Evolutionary conservation across 2,888 invertebrate species (phyloP).

Genomic region (Lasioglossum oenotherae): DNA sequence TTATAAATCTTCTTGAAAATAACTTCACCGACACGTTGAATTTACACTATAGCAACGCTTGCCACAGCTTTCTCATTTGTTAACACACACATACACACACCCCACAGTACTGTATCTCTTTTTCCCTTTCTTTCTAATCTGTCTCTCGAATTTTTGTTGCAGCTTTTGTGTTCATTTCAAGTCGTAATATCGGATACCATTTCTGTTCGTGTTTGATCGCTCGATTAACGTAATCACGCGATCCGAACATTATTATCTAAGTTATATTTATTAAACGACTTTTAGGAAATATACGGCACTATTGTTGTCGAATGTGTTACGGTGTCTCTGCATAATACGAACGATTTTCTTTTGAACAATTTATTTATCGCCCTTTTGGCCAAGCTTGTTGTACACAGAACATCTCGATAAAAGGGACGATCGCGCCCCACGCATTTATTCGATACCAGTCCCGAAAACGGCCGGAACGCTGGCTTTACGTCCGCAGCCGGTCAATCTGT

Average conservation of each 20-base stretch:
- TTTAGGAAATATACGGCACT: not conserved
- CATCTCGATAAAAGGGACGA: not conserved
- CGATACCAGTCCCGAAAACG: slow-evolving; percentile 1
- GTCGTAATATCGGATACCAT: not conserved
- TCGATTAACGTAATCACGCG: slow-evolving; percentile 4
- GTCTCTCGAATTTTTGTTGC: slow-evolving; percentile 24
- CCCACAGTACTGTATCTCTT: not conserved
- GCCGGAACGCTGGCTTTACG: not conserved
- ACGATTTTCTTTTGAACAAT: not conserved
- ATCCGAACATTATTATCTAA: not conserved
- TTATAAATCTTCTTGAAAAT: not conserved
- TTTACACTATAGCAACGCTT: not conserved
- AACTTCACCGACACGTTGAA: not conserved
- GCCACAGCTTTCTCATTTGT: not conserved
- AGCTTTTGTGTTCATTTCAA: slow-evolving; percentile 33
- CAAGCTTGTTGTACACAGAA: not conserved
- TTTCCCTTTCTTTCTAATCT: not conserved
- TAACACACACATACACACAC: not conserved
- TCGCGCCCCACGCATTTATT: not conserved
- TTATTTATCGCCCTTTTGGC: not conserved
- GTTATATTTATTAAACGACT: not conserved
- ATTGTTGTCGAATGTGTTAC: not conserved
- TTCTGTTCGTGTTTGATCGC: not conserved
- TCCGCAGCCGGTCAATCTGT: not conserved
- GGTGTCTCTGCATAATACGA: not conserved